Percentiles rank a stretch among this genome's conserved stretches.
Evolutionary conservation across 1,140 invertebrate species (phyloP).

Genomic region (Wiebesia pumilae): DNA sequence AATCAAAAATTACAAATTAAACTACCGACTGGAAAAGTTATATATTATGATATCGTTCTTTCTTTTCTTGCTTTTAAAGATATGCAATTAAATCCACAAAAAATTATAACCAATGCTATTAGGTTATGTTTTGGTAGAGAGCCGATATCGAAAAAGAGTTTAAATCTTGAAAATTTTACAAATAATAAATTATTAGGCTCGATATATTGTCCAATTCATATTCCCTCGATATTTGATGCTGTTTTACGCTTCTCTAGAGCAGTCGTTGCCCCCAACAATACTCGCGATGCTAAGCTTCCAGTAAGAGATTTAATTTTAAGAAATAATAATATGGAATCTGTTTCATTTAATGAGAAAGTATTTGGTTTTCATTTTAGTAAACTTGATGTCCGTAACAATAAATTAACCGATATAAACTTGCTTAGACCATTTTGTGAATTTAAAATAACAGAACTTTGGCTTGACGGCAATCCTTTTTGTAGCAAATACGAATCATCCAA

Average conservation of each 20-base stretch:
- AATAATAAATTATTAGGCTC: conserved; percentile 64
- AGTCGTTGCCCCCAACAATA: conserved; percentile 48
- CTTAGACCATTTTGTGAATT: conserved; percentile 69
- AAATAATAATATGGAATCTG: conserved; percentile 62
- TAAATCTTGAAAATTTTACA: conserved; percentile 69
- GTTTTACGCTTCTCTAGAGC: conserved; percentile 62
- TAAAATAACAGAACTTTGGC: conserved; percentile 69
- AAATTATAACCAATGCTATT: conserved; percentile 60
- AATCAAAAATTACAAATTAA: conserved; percentile 63
- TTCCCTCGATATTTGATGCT: conserved; percentile 62
- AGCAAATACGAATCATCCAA: conserved; percentile 59
- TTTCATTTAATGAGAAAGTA: conserved; percentile 66
- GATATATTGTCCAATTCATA: conserved; percentile 68
- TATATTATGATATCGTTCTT: conserved; percentile 68
- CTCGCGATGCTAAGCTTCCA: conserved; percentile 60
- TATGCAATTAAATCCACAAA: conserved; percentile 63
- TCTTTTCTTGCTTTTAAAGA: conserved; percentile 63
- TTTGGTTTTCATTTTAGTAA: conserved; percentile 63
- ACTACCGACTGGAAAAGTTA: conserved; percentile 55
- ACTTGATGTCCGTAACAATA: conserved; percentile 68
- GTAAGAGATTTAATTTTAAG: conserved; percentile 66
- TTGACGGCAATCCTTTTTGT: conserved; percentile 72
- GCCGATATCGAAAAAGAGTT: conserved; percentile 57
- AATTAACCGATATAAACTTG: conserved; percentile 63
- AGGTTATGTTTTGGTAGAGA: conserved; percentile 60